phyloP scores from a whole-genome alignment of 2,113 vertebrate species.

The Ophthalmolycus amberensis region DNA sequence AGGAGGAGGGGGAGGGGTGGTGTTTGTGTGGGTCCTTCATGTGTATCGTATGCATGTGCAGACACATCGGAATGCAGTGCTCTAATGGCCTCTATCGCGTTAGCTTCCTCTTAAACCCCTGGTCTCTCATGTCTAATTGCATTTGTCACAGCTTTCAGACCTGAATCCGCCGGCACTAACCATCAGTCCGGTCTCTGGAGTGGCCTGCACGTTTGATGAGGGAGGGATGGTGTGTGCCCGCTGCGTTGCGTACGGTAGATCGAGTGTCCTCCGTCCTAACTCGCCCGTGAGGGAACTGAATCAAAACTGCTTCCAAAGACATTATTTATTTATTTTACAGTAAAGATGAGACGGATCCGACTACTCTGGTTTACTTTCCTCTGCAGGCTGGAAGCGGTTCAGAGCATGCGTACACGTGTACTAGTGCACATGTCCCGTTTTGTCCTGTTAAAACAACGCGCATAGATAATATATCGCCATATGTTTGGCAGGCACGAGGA shows the following conservation, averaged over 20 bases:
- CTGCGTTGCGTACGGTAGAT: constrained; percentile 26
- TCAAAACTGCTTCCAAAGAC: not conserved
- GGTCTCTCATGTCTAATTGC: constrained; percentile 61
- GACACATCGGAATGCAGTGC: no score
- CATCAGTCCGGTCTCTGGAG: constrained; percentile 34
- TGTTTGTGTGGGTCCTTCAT: constrained; percentile 9
- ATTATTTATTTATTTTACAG: not conserved
- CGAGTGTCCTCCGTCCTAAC: constrained; percentile 8
- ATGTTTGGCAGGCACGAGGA: constrained; percentile 31
- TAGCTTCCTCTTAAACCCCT: constrained; percentile 36
- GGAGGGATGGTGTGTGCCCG: constrained; percentile 13
- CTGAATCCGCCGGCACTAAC: constrained; percentile 37
- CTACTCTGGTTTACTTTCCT: not conserved
- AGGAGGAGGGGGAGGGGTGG: constrained; percentile 2
- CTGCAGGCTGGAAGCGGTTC: not conserved
- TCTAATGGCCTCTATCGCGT: constrained; percentile 40
- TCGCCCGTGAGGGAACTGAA: not conserved
- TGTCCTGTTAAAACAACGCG: not conserved
- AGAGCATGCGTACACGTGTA: not conserved
- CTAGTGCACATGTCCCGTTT: not conserved
- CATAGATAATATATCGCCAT: constrained; percentile 38
- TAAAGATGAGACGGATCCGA: not conserved
- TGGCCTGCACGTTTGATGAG: constrained; percentile 22
- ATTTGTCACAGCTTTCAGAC: constrained; percentile 70
- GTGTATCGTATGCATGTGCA: not conserved